Percentiles rank a stretch among this genome's conserved stretches.
These are phyloP conservation scores for Actenoides lindsayi DNA, from an alignment of 2,113 vertebrate genomes.

Conservation along the genomic window DNA sequence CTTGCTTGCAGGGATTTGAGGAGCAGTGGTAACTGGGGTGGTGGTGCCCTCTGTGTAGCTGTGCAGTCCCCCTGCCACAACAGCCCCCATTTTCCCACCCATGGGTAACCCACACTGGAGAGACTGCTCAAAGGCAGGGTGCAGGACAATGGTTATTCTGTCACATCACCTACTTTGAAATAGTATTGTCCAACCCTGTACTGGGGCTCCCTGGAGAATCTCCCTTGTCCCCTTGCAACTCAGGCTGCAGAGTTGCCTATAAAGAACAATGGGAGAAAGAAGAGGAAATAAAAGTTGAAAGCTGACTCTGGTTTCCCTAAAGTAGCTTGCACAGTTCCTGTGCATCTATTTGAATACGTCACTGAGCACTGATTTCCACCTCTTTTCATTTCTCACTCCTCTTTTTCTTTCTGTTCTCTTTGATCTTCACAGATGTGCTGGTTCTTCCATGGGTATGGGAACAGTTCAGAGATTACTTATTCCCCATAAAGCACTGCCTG, in stretches of 20 bases:
- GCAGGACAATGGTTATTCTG: neutral
- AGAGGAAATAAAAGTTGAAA: neutral
- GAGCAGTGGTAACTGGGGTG: fast-evolving
- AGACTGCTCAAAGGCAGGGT: neutral
- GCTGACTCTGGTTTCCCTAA: neutral
- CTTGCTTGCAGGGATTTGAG: neutral
- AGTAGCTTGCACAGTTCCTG: neutral
- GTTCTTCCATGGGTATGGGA: neutral
- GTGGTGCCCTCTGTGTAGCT: fast-evolving
- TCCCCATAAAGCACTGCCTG: fast-evolving
- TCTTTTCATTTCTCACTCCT: neutral
- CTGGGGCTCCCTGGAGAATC: neutral
- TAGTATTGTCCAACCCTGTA: neutral
- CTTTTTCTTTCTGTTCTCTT: neutral
- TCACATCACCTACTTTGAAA: neutral
- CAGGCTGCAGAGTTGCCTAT: neutral
- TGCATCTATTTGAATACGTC: neutral
- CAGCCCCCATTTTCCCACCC: fast-evolving
- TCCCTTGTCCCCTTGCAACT: neutral
- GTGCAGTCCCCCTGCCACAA: neutral
- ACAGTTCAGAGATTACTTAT: neutral
- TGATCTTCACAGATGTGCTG: neutral
- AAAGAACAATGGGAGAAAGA: neutral
- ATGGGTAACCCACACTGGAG: neutral
- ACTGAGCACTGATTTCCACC: neutral